A percentile compares a stretch with the other conserved stretches of the same genome.
Conservation (phyloP, 2,797 vertebrate species). For the Ctenosaura bakeri region DNA sequence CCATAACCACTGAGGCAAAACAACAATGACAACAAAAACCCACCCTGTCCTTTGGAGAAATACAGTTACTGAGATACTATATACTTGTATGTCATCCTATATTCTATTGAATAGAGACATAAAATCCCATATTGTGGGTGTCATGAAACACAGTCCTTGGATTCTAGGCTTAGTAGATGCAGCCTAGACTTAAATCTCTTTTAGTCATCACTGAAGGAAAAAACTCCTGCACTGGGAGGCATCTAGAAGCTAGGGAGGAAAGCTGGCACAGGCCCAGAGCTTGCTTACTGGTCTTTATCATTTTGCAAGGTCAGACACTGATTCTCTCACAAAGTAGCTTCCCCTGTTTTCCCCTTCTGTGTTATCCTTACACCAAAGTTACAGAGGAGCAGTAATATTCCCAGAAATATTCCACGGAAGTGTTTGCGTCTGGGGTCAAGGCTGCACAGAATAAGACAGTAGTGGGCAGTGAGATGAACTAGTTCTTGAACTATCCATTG, state of each 20-base stretch:
- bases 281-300: conserved; percentile 57
- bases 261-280: conserved; percentile 59
- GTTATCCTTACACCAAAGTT: background rate
- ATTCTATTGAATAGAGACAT: background rate
- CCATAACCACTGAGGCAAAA: background rate
- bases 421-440: background rate
- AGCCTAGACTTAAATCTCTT: background rate
- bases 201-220: background rate
- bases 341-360: accelerated
- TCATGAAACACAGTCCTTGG: background rate
- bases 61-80: conserved; percentile 1
- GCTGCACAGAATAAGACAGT: background rate
- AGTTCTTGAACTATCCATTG: background rate
- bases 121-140: too few species aligned
- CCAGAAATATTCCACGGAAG: background rate
- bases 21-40: background rate
- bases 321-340: conserved; percentile 38
- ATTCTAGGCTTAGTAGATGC: background rate
- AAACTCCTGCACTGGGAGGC: conserved; percentile 20
- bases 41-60: background rate
- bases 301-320: conserved; percentile 46
- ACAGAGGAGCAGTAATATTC: background rate
- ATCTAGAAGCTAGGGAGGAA: conserved; percentile 19
- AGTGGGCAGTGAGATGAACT: background rate
- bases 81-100: background rate